phyloP scores from a whole-genome alignment of 2,797 vertebrate genomes.

The Megalops cyprinoides region DNA sequence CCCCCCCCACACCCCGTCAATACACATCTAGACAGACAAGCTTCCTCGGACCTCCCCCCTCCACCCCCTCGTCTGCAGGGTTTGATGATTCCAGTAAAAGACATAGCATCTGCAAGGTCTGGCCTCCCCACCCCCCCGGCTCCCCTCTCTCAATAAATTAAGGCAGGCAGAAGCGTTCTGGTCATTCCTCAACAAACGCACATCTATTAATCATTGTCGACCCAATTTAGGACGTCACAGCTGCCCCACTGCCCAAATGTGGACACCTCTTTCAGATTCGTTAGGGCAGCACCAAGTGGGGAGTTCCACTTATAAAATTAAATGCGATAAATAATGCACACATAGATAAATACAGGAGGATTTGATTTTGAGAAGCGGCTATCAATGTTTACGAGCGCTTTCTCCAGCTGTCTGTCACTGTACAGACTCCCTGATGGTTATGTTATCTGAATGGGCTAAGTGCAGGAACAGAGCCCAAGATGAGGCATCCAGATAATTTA shows the following conservation, averaged over 20 bases:
- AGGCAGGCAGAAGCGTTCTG: slow-evolving; percentile 11
- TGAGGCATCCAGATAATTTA: not conserved
- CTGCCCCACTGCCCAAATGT: slow-evolving; percentile 16
- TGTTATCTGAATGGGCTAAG: not conserved
- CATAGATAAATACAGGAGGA: too few species aligned
- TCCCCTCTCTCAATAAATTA: slow-evolving; percentile 31
- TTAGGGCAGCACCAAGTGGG: not conserved
- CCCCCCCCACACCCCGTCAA: not conserved
- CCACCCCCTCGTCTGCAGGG: not conserved
- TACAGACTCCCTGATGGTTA: not conserved
- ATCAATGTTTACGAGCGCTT: too few species aligned
- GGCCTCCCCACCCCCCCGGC: not conserved
- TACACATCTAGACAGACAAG: not conserved
- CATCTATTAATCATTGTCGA: slow-evolving; percentile 38
- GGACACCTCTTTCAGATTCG: not conserved
- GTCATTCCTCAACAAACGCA: slow-evolving; percentile 35
- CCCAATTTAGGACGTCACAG: not conserved
- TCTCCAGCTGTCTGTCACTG: not conserved
- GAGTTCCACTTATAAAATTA: not conserved
- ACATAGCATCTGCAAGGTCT: slow-evolving; percentile 1
- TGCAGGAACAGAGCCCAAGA: not conserved
- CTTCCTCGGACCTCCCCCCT: too few species aligned
- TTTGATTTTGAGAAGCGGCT: too few species aligned
- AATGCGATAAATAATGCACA: not conserved
- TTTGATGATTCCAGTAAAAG: not conserved